Evolutionary conservation across 2,113 vertebrate species (phyloP), one percentile per base, ranked within the genome.

Genomic region (Ploceus nigricollis): DNA sequence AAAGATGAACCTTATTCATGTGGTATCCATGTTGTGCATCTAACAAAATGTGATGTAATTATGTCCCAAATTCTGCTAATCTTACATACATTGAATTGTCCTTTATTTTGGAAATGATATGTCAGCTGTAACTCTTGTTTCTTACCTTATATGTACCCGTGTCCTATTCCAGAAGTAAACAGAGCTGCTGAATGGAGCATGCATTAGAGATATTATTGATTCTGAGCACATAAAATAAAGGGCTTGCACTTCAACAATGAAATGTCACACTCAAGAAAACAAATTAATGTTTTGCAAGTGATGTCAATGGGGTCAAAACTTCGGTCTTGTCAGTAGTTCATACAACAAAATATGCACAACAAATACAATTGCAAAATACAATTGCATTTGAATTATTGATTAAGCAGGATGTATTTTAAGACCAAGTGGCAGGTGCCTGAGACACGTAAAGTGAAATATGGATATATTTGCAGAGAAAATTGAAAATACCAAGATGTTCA

Each of bases 331-430:
- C 42, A 57, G n/a, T 84, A 42, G 40, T 72, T 82, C 48, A 14
- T 72, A 39, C 16, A 72, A 47, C 37, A 78, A 91, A 64, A 61
- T 71, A 64, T 33, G 47, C 48, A 66, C 39, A 75, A 58, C 3
- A 45, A 84, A 91, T 69, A 89, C 20, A 64, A 57, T 45, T 65
- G 42, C 42, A 64, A 89, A 44, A n/a, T 72, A 80, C n/a, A 75
- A 72, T 57, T 54, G 30, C 45, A 58, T 76, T 89, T 91, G 21
- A 84, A 87, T 91, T 91, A 94, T 60, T 92, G 75, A 90, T 92
- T 57, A 83, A 53, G 25, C 11, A 91, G 53, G 25, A 39, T 65
- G 11, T 60, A 45, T 82, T 84, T 89, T 71, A 64, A 82, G 37
- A 79, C 2, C 11, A 94, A 76, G 70, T 71, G 53, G 10, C 24